Conservation (phyloP, 1,140 invertebrate species). For the Neuroterus valhalla region DNA sequence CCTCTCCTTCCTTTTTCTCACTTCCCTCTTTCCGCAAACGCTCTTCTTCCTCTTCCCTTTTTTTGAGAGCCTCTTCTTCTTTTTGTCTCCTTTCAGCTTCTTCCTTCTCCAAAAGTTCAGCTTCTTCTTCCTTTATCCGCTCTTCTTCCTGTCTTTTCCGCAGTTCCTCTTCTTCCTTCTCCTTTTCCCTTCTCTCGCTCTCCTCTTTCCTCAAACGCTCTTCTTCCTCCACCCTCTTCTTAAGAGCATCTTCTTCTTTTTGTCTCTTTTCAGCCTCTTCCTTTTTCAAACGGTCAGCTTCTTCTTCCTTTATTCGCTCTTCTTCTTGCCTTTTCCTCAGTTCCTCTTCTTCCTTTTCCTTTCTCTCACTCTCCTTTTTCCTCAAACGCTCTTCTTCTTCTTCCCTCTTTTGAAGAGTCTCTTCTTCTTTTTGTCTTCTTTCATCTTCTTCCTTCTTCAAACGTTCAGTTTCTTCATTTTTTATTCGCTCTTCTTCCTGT, state of each 20-base stretch:
- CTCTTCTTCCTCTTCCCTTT: constrained; percentile 42
- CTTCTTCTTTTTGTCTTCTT: constrained; percentile 43
- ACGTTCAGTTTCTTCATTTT: constrained; percentile 32
- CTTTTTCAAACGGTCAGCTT: constrained; percentile 32
- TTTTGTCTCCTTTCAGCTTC: constrained; percentile 40
- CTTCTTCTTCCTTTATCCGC: constrained; percentile 33
- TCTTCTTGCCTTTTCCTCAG: constrained; percentile 41
- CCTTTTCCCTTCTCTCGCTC: constrained; percentile 39
- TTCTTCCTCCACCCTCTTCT: constrained; percentile 43
- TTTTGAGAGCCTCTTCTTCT: constrained; percentile 39
- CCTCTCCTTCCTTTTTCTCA: too few species aligned
- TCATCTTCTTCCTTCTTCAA: constrained; percentile 39
- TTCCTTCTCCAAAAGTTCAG: constrained; percentile 30
- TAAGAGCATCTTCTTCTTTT: constrained; percentile 39
- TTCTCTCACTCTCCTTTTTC: constrained; percentile 47
- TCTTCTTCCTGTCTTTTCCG: constrained; percentile 42
- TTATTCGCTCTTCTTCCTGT: constrained; percentile 25
- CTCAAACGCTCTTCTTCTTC: background rate
- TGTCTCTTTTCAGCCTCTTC: constrained; percentile 40
- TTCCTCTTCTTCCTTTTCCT: constrained; percentile 22
- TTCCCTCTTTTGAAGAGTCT: constrained; percentile 40
- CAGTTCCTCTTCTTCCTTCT: constrained; percentile 40
- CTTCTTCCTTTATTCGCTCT: constrained; percentile 46
- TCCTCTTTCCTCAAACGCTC: constrained; percentile 26
- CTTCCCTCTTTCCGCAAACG: constrained; percentile 33